These are phyloP conservation scores for Gopherus evgoodei DNA, from an alignment of 2,113 vertebrate species.

Conservation along the genomic window DNA sequence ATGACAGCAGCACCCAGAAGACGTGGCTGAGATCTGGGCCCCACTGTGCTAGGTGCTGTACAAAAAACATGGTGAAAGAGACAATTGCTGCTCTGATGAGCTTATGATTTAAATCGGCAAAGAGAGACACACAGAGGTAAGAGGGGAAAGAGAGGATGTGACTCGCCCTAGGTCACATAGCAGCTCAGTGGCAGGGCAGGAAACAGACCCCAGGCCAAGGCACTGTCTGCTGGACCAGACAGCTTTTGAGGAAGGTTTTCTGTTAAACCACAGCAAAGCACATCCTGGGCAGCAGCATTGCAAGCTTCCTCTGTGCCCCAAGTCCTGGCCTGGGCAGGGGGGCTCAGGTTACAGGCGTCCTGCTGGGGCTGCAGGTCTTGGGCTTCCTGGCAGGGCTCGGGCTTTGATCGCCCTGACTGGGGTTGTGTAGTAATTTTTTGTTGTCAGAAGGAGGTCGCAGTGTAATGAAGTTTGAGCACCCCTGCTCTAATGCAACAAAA, in stretches of 20 bases:
- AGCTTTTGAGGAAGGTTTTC: not conserved
- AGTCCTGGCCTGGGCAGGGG: not conserved
- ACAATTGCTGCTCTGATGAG: not conserved
- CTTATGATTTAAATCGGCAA: not conserved
- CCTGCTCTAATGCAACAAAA: not conserved
- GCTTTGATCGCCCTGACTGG: too few relatives aligned
- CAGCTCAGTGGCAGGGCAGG: not conserved
- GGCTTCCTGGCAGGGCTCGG: too few relatives aligned
- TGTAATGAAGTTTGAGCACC: too few relatives aligned
- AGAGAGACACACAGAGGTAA: rapidly evolving
- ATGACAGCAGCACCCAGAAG: not conserved
- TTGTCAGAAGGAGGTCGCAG: too few relatives aligned
- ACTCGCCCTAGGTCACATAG: not conserved
- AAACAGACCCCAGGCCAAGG: not conserved
- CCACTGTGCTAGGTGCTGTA: not conserved
- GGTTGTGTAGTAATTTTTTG: too few relatives aligned
- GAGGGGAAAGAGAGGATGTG: not conserved
- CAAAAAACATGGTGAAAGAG: not conserved
- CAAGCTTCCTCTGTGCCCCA: not conserved
- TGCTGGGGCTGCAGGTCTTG: too few relatives aligned
- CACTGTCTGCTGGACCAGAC: not conserved
- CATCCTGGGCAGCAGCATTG: not conserved
- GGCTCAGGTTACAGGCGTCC: too few relatives aligned
- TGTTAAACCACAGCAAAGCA: not conserved
- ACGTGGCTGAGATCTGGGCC: not conserved